Percentiles rank a stretch among this genome's conserved stretches.
These are phyloP conservation scores for Schizopygopsis malacanthus DNA, from an alignment of 2,797 vertebrate species.

Conservation along the genomic window DNA sequence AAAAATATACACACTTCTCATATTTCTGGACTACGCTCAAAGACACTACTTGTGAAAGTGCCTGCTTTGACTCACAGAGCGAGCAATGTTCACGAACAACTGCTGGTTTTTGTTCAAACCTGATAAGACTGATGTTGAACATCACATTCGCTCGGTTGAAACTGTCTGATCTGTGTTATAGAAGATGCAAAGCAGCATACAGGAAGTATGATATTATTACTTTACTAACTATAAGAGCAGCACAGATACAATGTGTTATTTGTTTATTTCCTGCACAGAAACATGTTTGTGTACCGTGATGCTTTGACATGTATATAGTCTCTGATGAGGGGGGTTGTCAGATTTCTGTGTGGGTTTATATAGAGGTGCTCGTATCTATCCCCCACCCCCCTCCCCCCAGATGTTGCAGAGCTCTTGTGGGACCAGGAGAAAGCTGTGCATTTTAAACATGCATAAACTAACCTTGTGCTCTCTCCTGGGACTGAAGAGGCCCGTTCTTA, in stretches of 20 bases:
- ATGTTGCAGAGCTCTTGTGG: conserved; percentile 46
- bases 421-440: conserved; percentile 48
- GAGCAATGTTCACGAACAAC: conserved; percentile 30
- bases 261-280: conserved; percentile 26
- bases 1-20: conserved; percentile 54
- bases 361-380: conserved; percentile 37
- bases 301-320: conserved; percentile 33
- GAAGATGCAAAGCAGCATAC: conserved; percentile 19
- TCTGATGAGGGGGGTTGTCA: conserved; percentile 22
- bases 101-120: conserved; percentile 15
- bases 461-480: conserved; percentile 39
- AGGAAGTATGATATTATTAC: not conserved
- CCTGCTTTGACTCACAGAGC: conserved; percentile 24
- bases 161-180: not conserved
- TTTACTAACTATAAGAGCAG: not conserved
- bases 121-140: conserved; percentile 33
- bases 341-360: conserved; percentile 42
- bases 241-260: not conserved
- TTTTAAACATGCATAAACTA: conserved; percentile 55
- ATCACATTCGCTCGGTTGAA: not conserved
- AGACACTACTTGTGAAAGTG: conserved; percentile 35
- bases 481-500: conserved; percentile 32
- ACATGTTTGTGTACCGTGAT: conserved; percentile 20
- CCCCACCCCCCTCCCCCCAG: conserved; percentile 38
- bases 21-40: conserved; percentile 49